Base-by-base conservation (phyloP, 1,140 invertebrate species). In the Magallana gigas region DNA sequence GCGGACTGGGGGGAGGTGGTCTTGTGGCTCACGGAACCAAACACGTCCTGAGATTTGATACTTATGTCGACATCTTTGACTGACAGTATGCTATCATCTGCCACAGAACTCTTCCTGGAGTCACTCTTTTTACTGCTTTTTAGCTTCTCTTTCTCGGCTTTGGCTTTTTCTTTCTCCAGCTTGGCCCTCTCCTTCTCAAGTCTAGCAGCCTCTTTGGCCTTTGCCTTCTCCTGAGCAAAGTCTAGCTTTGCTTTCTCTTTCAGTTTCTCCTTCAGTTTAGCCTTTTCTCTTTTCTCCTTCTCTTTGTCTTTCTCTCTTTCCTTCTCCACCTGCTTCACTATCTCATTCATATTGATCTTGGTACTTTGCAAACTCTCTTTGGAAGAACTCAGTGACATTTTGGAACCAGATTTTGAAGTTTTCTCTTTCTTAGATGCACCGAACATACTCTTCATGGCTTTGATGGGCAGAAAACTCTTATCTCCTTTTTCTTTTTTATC, bases 1-100 rank as follows among this genome's bases (percentile, higher is more conserved):
- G 95, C 95, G 29, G 95, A 95, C 23, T 89, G 88, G 1, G 90
- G 90, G 76, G 68, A 57, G 16, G 14, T 23, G 5, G 36, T 29
- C 57, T 85, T 56, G 6, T 76, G 68, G 11, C 36, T 56, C 12
- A 76, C 36, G 23, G 64, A 85, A 6, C 23, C 12, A 71, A 68
- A 85, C 56, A 18, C 18, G n/a, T 85, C 58, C 48, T 85, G 36
- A 6, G 36, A 18, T 76, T 85, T 85, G 12, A 36, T 14, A 14
- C 14, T 23, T 14, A 18, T 59, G 29, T 84, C 83, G 29, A 60
- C 57, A n/a, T 76, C 68, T 12, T 85, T 59, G 36, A 48, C 36
- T 83, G 86, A 60, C 56, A 85, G 16, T 57, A 59, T n/a, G 11
- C 7, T 85, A 3, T 90, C 83, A 14, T 90, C 76, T 14, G 60